Evolutionary conservation across 2,113 vertebrate genomes (phyloP), one percentile per base, ranked within the genome.

Genomic region (Anarrhichthys ocellatus): DNA sequence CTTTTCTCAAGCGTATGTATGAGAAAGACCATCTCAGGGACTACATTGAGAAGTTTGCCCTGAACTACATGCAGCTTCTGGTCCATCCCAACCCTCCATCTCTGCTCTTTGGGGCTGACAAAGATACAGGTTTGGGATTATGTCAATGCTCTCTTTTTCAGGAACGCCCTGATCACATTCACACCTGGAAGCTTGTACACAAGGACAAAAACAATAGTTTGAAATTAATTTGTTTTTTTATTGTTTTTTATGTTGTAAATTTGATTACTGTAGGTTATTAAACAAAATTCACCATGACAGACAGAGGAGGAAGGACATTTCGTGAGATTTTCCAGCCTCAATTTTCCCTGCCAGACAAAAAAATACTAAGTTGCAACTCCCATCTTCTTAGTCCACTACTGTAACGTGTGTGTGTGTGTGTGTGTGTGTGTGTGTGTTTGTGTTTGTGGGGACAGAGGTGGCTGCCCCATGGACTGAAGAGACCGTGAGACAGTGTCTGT

Each of bases 21-120:
- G 97, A 99, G 92, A 98, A 97, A 82, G 97, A 97, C 1, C 97
- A 97, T 22, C 96, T 99, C 17, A 93, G 97, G 1, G 97, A 97
- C 68, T 99, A 98, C 29, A 96, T 99, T 13, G 97, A 99, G 92
- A 98, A 97, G 79, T 99, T 98, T 27, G 97, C 97, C 1, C 95
- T 99, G 75, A 99, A 98, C 92, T 98, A 98, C 94, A 94, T 99
- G 83, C 98, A 99, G 95, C 97, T 98, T 0, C 90, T 99, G 48
- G 98, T 98, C 18, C 98, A 99, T 63, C 98, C 97, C 61, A 99
- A 99, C 88, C 98, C 98, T 0, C 97, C 98, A 0, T 98, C 97
- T 0, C 92, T 98, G 66, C 96, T 99, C 1, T 99, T 99, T 0
- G 97, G 97, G 1, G 97, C 97, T 0, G 97, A 97, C 92, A 97